phyloP scores from a whole-genome alignment of 2,113 vertebrate species.

The Ophiodon elongatus region DNA sequence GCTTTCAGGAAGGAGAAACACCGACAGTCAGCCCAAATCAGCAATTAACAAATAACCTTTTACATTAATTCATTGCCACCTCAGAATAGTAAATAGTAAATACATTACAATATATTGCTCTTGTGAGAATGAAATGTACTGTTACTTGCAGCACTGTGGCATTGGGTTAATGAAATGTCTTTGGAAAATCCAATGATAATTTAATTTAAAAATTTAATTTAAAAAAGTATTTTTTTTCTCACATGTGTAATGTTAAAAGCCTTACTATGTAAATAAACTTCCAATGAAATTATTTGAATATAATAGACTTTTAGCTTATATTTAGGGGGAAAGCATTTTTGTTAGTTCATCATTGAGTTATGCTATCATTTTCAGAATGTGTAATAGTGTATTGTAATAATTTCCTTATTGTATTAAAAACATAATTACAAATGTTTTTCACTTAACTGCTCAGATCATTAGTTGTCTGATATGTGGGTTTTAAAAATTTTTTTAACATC shows the following conservation, averaged over 20 bases:
- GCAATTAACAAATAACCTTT: constrained; percentile 51
- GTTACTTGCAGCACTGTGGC: neutral
- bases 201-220: no score
- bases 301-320: neutral
- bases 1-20: neutral
- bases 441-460: neutral
- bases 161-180: constrained; percentile 15
- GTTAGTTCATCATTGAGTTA: neutral
- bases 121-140: neutral
- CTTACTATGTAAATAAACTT: neutral
- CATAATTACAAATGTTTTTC: constrained; percentile 15
- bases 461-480: constrained; percentile 16
- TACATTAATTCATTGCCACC: constrained; percentile 17
- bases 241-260: neutral
- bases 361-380: neutral
- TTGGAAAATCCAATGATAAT: neutral
- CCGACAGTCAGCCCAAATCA: constrained; percentile 22
- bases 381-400: neutral
- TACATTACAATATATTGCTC: neutral
- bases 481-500: constrained; percentile 16
- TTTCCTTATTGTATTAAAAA: constrained; percentile 22
- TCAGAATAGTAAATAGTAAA: constrained; percentile 22
- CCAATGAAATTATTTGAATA: neutral
- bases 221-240: neutral
- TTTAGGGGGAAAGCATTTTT: neutral